Evolutionary conservation across 1,140 invertebrate species (phyloP).

Genomic region (Macrocentrus cingulum): DNA sequence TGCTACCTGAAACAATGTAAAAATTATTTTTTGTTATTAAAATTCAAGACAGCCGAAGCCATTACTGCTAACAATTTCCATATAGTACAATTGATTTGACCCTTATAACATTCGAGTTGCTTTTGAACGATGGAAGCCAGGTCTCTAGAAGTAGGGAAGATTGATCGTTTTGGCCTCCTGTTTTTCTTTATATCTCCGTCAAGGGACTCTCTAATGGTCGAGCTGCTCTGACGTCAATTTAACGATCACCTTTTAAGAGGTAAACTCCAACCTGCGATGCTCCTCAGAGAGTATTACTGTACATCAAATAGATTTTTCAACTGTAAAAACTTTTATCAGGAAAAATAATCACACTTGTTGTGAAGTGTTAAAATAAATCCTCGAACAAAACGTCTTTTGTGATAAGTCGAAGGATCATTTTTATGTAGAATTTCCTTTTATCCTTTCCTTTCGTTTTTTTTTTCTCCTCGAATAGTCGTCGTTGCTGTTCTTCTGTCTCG

Average conservation of each 20-base stretch:
- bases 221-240: slow-evolving; percentile 18
- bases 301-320: not conserved
- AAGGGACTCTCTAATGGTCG: slow-evolving; percentile 37
- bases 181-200: slow-evolving; percentile 30
- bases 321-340: not conserved
- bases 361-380: slow-evolving; percentile 5
- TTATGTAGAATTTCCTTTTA: not conserved
- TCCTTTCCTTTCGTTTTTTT: not conserved
- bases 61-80: not conserved
- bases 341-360: not conserved
- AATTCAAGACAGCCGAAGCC: not conserved
- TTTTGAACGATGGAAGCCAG: not conserved
- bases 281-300: not conserved
- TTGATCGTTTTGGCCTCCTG: slow-evolving; percentile 37
- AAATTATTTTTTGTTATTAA: slow-evolving; percentile 1
- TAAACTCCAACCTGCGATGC: not conserved
- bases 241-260: slow-evolving; percentile 26
- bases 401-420: slow-evolving; percentile 9
- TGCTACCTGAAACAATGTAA: slow-evolving; percentile 50
- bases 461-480: not conserved
- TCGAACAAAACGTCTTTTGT: not conserved
- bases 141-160: slow-evolving; percentile 43
- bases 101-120: not conserved
- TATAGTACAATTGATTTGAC: no score
- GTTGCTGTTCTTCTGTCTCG: not conserved